These are phyloP conservation scores for Lampris incognitus DNA, from an alignment of 2,113 vertebrate genomes.

Conservation along the genomic window DNA sequence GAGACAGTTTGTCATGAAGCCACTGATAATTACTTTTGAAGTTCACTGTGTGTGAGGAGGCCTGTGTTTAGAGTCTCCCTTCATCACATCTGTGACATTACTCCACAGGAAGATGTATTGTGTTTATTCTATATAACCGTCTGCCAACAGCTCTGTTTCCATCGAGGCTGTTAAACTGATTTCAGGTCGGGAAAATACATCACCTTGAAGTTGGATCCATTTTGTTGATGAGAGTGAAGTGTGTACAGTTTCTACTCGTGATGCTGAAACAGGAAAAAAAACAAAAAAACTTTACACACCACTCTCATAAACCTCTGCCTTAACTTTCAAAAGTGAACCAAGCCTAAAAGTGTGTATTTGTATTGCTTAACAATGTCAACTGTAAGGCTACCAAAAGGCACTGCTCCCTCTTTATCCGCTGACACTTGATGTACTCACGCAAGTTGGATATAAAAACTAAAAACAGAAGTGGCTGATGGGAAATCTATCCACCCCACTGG, in stretches of 20 bases:
- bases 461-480: conserved; percentile 45
- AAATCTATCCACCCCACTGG: conserved; percentile 59
- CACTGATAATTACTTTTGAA: not conserved
- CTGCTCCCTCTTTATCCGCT: not conserved
- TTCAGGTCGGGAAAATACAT: not conserved
- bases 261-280: not conserved
- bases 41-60: not conserved
- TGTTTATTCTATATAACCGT: not conserved
- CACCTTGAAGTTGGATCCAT: not conserved
- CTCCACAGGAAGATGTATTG: not conserved
- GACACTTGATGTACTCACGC: conserved; percentile 5
- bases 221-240: not conserved
- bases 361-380: conserved; percentile 22
- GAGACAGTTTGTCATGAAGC: not conserved
- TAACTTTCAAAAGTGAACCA: not conserved
- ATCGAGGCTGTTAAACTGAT: not conserved
- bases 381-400: conserved; percentile 18
- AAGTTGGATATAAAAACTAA: not conserved
- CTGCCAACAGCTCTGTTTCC: not conserved
- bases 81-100: not conserved
- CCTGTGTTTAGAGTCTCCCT: not conserved
- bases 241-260: not conserved
- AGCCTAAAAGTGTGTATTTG: not conserved
- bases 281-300: not conserved
- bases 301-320: not conserved